Evolutionary conservation across 2,113 vertebrate genomes (phyloP).

Genomic region (Lynx canadensis): DNA sequence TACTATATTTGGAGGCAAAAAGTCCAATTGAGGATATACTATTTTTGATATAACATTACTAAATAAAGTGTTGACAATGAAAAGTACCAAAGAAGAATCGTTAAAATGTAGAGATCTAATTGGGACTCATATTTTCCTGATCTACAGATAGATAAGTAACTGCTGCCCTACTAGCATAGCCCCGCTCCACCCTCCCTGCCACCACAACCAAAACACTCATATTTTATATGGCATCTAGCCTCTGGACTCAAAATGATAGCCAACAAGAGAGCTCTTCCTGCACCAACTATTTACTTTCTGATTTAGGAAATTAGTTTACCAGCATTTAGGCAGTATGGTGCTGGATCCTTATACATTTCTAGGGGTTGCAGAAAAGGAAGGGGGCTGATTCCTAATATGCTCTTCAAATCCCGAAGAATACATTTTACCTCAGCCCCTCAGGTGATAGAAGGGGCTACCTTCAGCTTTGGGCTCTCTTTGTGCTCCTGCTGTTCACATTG

Average conservation of each 20-base stretch:
- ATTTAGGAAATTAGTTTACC: background rate
- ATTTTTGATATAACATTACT: background rate
- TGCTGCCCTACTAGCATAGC: background rate
- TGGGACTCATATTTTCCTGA: background rate
- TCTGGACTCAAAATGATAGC: background rate
- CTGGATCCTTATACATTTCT: background rate
- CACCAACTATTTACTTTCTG: background rate
- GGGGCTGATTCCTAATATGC: background rate
- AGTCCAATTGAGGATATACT: background rate
- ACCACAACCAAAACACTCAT: background rate
- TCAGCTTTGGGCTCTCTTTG: background rate
- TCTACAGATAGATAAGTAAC: background rate
- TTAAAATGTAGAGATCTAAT: background rate
- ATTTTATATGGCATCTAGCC: background rate
- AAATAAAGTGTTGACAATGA: background rate
- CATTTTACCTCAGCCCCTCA: background rate
- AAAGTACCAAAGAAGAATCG: background rate
- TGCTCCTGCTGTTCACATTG: background rate
- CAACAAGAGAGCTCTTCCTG: background rate
- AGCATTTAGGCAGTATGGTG: background rate
- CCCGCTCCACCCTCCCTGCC: background rate
- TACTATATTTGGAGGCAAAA: background rate
- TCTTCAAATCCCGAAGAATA: background rate
- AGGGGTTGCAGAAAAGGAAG: background rate
- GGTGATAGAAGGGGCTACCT: background rate